phyloP scores from a whole-genome alignment of 2,797 vertebrate species.

The Malacoraja senta region DNA sequence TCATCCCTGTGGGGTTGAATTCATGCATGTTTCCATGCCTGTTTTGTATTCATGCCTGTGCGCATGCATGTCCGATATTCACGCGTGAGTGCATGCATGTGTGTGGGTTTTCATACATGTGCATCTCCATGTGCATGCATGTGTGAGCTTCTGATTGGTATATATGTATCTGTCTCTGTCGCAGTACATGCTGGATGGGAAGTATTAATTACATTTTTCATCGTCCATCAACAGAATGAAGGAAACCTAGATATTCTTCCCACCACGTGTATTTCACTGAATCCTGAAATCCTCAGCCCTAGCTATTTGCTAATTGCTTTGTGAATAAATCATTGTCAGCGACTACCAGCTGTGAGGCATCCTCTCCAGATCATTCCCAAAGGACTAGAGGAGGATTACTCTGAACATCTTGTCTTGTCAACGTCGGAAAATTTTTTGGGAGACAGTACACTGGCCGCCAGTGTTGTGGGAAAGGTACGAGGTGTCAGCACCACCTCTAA shows the following conservation, averaged over 20 bases:
- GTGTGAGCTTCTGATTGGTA: background rate
- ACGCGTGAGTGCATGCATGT: constrained; percentile 49
- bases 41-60: constrained; percentile 41
- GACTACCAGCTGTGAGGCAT: constrained; percentile 48
- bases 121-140: background rate
- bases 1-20: background rate
- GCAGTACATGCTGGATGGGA: background rate
- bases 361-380: constrained; percentile 44
- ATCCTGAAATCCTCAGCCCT: background rate
- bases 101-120: background rate
- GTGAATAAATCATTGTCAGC: constrained; percentile 39
- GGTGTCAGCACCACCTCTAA: constrained; percentile 13
- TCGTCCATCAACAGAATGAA: background rate
- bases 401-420: constrained; percentile 42
- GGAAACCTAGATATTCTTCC: background rate
- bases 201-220: background rate
- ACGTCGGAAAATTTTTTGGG: constrained; percentile 18
- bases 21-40: background rate
- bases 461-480: constrained; percentile 27
- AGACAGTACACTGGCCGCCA: background rate
- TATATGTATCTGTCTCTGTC: background rate
- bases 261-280: background rate
- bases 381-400: constrained; percentile 40
- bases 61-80: constrained; percentile 48
- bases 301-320: background rate